These are phyloP conservation scores for Bucco capensis DNA, from an alignment of 2,113 vertebrate genomes.

Conservation along the genomic window DNA sequence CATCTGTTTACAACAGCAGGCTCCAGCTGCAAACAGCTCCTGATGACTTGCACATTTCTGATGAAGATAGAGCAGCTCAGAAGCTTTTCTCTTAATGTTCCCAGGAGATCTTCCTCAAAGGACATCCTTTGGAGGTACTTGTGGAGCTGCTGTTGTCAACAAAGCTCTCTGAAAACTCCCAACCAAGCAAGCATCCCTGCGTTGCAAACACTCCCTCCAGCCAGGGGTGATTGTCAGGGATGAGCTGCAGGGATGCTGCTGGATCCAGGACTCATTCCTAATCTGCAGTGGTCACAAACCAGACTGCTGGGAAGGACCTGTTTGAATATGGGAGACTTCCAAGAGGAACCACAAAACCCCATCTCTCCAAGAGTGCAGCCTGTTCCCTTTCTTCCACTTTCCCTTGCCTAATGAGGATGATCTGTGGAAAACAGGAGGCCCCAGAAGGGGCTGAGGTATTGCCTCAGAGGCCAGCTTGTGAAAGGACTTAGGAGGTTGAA, in stretches of 20 bases:
- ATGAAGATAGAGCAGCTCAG: neutral
- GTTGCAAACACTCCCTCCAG: constrained; percentile 15
- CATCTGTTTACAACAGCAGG: neutral
- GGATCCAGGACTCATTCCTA: neutral
- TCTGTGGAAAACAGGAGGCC: constrained; percentile 38
- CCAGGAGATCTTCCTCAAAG: neutral
- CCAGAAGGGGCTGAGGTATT: neutral
- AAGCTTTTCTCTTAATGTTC: neutral
- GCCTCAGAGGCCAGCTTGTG: neutral
- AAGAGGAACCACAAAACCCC: neutral
- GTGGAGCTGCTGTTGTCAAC: neutral
- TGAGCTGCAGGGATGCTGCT: neutral
- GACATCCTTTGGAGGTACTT: neutral
- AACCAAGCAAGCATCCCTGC: neutral
- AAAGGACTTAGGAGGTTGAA: fast-evolving
- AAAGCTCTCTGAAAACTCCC: neutral
- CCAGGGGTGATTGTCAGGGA: neutral
- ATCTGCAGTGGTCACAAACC: neutral
- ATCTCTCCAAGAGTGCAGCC: neutral
- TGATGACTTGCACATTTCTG: constrained; percentile 1
- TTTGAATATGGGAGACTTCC: neutral
- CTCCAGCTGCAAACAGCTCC: neutral
- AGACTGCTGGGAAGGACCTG: neutral
- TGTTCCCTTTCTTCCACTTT: constrained; percentile 17
- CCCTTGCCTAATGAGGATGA: constrained; percentile 33